These are phyloP conservation scores for Drosophila helvetica DNA, from an alignment of 2,888 invertebrate species.

Conservation along the genomic window DNA sequence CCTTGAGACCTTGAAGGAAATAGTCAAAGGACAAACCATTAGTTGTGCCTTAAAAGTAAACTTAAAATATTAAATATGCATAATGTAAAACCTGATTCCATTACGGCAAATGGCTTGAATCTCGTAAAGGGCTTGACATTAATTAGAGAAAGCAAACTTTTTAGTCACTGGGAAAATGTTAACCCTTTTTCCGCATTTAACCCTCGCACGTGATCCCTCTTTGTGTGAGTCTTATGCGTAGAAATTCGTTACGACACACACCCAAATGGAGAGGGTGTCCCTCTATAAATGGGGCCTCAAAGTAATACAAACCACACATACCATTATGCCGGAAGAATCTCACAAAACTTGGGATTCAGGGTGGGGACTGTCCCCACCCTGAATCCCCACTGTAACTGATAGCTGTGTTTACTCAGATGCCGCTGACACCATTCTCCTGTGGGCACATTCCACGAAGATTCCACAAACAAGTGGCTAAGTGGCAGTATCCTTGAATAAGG, in stretches of 20 bases:
- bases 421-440: conserved; percentile 25
- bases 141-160: conserved; percentile 39
- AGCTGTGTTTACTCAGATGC: conserved; percentile 46
- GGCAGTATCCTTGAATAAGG: conserved; percentile 48
- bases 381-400: conserved; percentile 34
- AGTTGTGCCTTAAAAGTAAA: conserved; percentile 15
- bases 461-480: conserved; percentile 46
- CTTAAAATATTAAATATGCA: conserved; percentile 41
- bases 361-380: neutral
- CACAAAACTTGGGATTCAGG: conserved; percentile 7
- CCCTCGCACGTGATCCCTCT: conserved; percentile 23
- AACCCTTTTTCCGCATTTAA: conserved; percentile 9
- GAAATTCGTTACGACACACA: conserved; percentile 32
- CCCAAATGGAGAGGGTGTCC: conserved; percentile 9
- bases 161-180: conserved; percentile 8
- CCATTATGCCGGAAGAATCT: conserved; percentile 29
- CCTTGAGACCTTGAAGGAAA: neutral
- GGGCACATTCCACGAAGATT: conserved; percentile 18
- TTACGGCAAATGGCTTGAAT: conserved; percentile 31
- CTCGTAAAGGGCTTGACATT: conserved; percentile 44
- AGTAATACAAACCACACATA: conserved; percentile 39
- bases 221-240: conserved; percentile 11
- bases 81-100: conserved; percentile 44
- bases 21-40: conserved; percentile 10
- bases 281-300: conserved; percentile 27